These are phyloP conservation scores for Wasmannia auropunctata DNA, from an alignment of 1,140 invertebrate species.

Conservation along the genomic window DNA sequence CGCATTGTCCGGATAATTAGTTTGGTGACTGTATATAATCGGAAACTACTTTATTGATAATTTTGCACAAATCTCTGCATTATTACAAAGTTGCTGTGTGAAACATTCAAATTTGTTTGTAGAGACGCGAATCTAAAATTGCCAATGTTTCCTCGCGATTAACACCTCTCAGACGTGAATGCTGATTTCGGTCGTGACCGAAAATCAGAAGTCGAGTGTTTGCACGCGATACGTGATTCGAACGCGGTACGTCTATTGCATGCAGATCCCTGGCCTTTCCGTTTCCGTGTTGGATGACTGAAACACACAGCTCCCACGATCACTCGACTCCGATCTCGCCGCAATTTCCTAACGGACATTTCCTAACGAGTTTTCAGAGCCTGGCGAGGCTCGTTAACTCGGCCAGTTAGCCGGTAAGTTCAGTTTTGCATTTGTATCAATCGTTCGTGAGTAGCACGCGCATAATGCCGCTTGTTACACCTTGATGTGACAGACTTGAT, in stretches of 20 bases:
- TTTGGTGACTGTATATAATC: too few relatives aligned
- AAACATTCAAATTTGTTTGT: not conserved
- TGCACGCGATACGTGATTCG: slow-evolving; percentile 21
- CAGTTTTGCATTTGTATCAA: slow-evolving; percentile 13
- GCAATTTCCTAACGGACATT: slow-evolving; percentile 45
- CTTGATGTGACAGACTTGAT: not conserved
- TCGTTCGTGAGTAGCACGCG: not conserved
- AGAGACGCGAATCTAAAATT: not conserved
- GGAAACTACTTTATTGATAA: not conserved
- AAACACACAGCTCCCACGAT: not conserved
- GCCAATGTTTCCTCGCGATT: not conserved
- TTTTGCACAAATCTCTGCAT: not conserved
- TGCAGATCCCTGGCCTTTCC: slow-evolving; percentile 4
- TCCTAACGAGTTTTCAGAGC: slow-evolving; percentile 42
- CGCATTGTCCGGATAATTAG: too few relatives aligned
- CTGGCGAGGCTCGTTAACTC: not conserved
- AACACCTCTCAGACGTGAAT: not conserved
- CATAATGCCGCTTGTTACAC: not conserved
- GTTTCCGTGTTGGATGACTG: slow-evolving; percentile 15
- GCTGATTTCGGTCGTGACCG: not conserved
- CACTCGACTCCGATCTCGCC: not conserved
- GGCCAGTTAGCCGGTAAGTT: slow-evolving; percentile 9
- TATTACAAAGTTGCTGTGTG: not conserved
- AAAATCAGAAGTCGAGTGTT: not conserved
- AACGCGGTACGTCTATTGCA: not conserved